Percentiles rank a stretch among this genome's conserved stretches.
Evolutionary conservation across 2,113 vertebrate genomes (phyloP).

Genomic region (Oreotrochilus melanogaster): DNA sequence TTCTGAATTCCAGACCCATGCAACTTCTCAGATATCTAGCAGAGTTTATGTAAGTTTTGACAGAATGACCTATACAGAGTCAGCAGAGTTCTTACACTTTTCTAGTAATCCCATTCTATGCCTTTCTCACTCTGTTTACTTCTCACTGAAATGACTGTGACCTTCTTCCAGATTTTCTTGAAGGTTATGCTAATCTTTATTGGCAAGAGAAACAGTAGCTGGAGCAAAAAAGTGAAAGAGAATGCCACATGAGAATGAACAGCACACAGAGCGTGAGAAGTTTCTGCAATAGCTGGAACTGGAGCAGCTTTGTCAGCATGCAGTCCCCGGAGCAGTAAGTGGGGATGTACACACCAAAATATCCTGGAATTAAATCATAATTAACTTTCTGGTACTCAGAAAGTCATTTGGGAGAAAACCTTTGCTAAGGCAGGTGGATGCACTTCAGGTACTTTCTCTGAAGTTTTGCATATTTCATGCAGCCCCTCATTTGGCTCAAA

Average conservation of each 20-base stretch:
- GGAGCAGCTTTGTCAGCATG: conserved; percentile 55
- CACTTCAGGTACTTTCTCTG: background rate
- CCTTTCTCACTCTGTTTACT: conserved; percentile 58
- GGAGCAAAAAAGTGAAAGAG: conserved; percentile 64
- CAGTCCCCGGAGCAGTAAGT: conserved; percentile 4
- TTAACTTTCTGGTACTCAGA: background rate
- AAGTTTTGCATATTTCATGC: background rate
- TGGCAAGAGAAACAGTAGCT: conserved; percentile 71
- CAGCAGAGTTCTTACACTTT: background rate
- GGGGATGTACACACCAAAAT: background rate
- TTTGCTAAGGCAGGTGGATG: background rate
- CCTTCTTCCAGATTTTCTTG: conserved; percentile 70
- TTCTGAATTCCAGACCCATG: background rate
- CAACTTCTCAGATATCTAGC: conserved; percentile 3
- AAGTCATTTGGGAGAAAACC: background rate
- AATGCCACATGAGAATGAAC: conserved; percentile 68
- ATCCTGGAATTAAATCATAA: background rate
- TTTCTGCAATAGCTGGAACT: conserved; percentile 62
- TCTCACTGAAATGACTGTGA: conserved; percentile 54
- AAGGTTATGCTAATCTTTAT: conserved; percentile 71
- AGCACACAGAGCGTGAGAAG: conserved; percentile 67
- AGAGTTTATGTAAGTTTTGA: conserved; percentile 32
- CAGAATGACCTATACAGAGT: background rate
- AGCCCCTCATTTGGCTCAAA: background rate
- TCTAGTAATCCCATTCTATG: conserved; percentile 20